Base-by-base conservation (phyloP, 2,113 vertebrate species). In the Ascaphus truei region DNA sequence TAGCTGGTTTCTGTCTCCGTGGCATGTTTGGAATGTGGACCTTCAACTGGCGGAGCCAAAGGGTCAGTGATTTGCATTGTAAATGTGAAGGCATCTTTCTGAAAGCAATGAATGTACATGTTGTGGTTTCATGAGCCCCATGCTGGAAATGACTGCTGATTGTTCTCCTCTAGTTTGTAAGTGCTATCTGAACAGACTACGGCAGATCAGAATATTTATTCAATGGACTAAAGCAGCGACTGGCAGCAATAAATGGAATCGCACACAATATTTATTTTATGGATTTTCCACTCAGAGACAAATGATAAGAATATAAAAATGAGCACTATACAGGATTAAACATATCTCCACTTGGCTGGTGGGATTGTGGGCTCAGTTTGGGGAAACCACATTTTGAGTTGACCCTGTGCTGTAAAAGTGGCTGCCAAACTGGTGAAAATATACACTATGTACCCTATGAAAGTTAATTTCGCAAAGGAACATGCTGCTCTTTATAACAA, bases 171-270 rank as follows among this genome's bases (percentile, higher is more conserved):
- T n/a, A 63, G 23, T 12, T 58, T 60, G 47, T 72, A 71, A 68
- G 2, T 26, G 6, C 57, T 29, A 55, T 18, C 41, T 53, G n/a
- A 57, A 57, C 34, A 18, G 53, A 34, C 3, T 22, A 57, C 22
- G 33, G 30, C 30, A 34, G 53, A 29, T 57, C 16, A 20, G n/a
- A 31, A 36, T 16, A 20, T 30, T 31, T 18, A 23, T 34, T 34
- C 12, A 78, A 68, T 31, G n/a, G 10, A 11, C 53, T 66, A 50
- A 6, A 62, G 52, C 62, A 34, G 71, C 30, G 62, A 68, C 41
- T 73, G 66, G 52, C 52, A 52, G 22, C 53, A 72, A 64, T 67
- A 74, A 63, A 75, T 68, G 66, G 29, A 63, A 68, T 47, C 55
- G 29, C 43, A 50, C 55, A 37, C 3, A 18, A 51, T 68, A 73